These are phyloP conservation scores for Silurus aristotelis DNA, from an alignment of 2,797 vertebrate genomes.

Conservation along the genomic window DNA sequence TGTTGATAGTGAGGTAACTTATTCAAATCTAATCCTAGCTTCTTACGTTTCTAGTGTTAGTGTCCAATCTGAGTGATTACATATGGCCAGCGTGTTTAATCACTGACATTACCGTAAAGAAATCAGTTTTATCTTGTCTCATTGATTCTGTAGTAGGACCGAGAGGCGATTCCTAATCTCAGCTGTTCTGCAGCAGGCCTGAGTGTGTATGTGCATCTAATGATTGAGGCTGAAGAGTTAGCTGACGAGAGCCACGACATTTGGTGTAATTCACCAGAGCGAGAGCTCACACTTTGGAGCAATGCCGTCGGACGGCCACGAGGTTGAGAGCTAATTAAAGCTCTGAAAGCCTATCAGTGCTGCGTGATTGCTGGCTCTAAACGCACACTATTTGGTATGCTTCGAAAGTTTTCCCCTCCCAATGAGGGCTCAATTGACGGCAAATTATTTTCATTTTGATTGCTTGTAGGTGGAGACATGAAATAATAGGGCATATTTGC, in stretches of 20 bases:
- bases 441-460: conserved; percentile 59
- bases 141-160: conserved; percentile 21
- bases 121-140: not conserved
- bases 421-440: conserved; percentile 50
- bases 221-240: conserved; percentile 45
- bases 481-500: conserved; percentile 53
- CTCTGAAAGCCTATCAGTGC: conserved; percentile 63
- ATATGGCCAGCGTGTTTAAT: conserved; percentile 22
- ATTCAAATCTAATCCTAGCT: conserved; percentile 28
- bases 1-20: not conserved
- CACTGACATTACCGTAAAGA: conserved; percentile 18
- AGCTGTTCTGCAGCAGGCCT: not conserved
- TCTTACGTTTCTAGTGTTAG: not conserved
- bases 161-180: conserved; percentile 21
- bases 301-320: conserved; percentile 57
- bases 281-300: conserved; percentile 49
- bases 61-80: conserved; percentile 18
- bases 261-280: conserved; percentile 59
- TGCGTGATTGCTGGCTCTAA: conserved; percentile 56
- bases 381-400: conserved; percentile 56
- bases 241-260: conserved; percentile 50
- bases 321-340: conserved; percentile 64
- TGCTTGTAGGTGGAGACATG: conserved; percentile 59
- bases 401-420: conserved; percentile 51
- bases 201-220: conserved; percentile 41